These are phyloP conservation scores for Sicus ferrugineus DNA, from an alignment of 2,888 invertebrate species.

Conservation along the genomic window DNA sequence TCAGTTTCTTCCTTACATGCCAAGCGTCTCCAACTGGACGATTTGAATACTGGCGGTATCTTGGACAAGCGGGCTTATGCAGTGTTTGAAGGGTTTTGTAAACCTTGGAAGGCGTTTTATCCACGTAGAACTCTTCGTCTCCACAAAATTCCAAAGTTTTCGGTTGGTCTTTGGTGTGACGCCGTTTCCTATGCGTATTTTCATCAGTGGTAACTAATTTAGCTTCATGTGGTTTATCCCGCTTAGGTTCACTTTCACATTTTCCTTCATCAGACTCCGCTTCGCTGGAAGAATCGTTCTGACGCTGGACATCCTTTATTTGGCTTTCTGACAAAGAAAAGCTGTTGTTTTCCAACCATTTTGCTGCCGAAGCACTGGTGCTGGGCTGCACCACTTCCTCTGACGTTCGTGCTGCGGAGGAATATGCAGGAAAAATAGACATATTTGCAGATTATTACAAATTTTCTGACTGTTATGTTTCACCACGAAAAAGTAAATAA, in stretches of 20 bases:
- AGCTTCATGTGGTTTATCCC: neutral
- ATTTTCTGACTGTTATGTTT: neutral
- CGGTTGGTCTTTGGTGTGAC: neutral
- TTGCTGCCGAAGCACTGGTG: neutral
- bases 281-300: slow-evolving; percentile 10
- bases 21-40: slow-evolving; percentile 24
- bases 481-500: neutral
- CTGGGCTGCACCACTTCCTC: neutral
- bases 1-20: neutral
- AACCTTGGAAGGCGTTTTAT: slow-evolving; percentile 68
- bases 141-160: slow-evolving; percentile 52
- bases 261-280: slow-evolving; percentile 4
- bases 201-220: neutral
- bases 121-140: slow-evolving; percentile 69
- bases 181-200: neutral
- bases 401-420: neutral
- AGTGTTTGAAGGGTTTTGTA: slow-evolving; percentile 71
- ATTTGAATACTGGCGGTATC: slow-evolving; percentile 60
- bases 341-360: slow-evolving; percentile 44
- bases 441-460: slow-evolving; percentile 25
- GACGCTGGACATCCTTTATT: slow-evolving; percentile 27
- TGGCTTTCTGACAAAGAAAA: slow-evolving; percentile 36
- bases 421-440: slow-evolving; percentile 46
- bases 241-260: neutral
- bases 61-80: slow-evolving; percentile 71